Evolutionary conservation across 2,113 vertebrate species (phyloP).

Genomic region (Octodon degus): DNA sequence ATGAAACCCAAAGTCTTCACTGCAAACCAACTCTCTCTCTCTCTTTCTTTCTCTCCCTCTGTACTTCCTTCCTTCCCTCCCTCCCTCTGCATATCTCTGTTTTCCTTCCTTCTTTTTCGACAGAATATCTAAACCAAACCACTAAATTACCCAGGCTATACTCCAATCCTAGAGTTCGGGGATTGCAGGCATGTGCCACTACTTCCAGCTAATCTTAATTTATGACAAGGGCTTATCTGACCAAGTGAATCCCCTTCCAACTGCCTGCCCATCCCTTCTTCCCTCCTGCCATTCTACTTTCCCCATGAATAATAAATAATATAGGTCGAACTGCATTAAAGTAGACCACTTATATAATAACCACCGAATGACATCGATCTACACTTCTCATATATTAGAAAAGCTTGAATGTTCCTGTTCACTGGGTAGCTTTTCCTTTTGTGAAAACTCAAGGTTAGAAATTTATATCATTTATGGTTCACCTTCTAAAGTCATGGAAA

Average conservation of each 20-base stretch:
- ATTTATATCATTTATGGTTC: neutral
- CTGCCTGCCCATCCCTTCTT: too few species aligned
- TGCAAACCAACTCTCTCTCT: neutral
- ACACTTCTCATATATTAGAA: neutral
- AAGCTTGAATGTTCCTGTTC: too few species aligned
- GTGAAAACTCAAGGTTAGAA: neutral
- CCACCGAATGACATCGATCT: neutral
- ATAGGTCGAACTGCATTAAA: neutral
- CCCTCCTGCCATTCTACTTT: accelerated
- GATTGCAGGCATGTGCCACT: neutral
- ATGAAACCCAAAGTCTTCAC: neutral
- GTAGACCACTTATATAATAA: neutral
- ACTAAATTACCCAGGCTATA: neutral
- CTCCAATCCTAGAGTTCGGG: neutral
- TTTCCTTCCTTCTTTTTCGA: neutral
- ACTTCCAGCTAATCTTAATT: neutral
- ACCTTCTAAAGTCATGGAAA: neutral
- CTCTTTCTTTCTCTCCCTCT: neutral
- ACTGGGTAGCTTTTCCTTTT: neutral
- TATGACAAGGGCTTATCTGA: neutral
- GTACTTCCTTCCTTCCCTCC: neutral
- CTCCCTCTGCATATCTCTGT: too few species aligned
- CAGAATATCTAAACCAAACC: neutral
- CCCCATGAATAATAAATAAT: too few species aligned
- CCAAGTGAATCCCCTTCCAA: neutral